A percentile compares a stretch with the other conserved stretches of the same genome.
phyloP scores from a whole-genome alignment of 2,888 invertebrate species.

The Troides aeacus region DNA sequence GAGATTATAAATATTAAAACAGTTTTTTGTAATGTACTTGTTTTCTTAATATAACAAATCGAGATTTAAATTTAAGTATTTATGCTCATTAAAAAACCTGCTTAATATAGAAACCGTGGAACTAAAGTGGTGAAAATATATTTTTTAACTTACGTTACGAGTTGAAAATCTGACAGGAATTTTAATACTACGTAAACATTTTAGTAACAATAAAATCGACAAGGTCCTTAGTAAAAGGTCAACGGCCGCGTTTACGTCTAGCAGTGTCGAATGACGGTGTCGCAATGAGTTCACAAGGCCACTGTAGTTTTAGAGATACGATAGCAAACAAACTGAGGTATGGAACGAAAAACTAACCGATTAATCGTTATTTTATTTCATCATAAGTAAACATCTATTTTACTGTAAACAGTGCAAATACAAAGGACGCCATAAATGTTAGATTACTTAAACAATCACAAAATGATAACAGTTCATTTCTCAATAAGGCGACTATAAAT shows the following conservation, averaged over 20 bases:
- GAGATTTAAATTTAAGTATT: too few relatives aligned
- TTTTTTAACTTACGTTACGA: too few relatives aligned
- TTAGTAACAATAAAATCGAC: conserved; percentile 33
- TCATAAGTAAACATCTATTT: not conserved
- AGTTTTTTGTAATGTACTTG: too few relatives aligned
- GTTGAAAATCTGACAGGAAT: not conserved
- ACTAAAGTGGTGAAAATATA: too few relatives aligned
- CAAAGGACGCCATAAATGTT: too few relatives aligned
- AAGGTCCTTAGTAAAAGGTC: conserved; percentile 56
- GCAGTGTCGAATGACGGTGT: conserved; percentile 47
- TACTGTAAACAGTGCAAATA: not conserved
- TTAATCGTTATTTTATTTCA: not conserved
- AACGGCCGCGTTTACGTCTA: conserved; percentile 50
- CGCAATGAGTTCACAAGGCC: conserved; percentile 62
- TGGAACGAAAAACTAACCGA: not conserved
- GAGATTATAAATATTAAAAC: too few relatives aligned
- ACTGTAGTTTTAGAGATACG: conserved; percentile 36
- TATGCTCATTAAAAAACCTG: too few relatives aligned
- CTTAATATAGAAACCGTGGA: too few relatives aligned
- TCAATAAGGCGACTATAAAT: not conserved
- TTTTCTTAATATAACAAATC: too few relatives aligned
- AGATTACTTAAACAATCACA: too few relatives aligned
- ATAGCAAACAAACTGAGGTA: conserved; percentile 11
- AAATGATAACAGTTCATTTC: too few relatives aligned
- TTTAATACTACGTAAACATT: not conserved